phyloP scores from a whole-genome alignment of 30 jellyfish, hydroid and myxozoan genomes.

The Aurelia coerulea region DNA sequence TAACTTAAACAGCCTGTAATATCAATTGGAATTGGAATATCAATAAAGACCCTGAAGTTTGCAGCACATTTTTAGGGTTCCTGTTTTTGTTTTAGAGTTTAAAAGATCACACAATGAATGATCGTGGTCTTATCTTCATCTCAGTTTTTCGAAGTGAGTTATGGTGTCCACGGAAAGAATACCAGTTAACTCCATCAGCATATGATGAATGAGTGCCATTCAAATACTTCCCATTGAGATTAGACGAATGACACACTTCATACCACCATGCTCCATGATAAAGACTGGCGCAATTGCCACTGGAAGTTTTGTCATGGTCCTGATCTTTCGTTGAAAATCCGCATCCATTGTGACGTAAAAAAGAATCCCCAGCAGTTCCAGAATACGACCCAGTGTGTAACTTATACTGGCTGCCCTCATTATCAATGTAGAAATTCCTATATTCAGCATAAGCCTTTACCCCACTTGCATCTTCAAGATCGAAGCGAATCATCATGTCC shows the following conservation, averaged over 20 bases:
- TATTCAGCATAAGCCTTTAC: constrained; percentile 11
- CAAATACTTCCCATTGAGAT: constrained; percentile 15
- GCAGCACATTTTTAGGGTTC: no score
- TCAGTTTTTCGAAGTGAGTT: background rate
- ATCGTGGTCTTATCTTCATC: constrained; percentile 3
- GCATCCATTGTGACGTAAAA: background rate
- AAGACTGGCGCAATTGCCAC: background rate
- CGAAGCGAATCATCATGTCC: background rate
- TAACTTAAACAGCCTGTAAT: no score
- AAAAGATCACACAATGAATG: no score
- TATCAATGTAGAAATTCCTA: background rate
- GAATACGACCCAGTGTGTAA: background rate
- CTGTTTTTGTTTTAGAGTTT: no score
- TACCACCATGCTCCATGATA: constrained; percentile 32
- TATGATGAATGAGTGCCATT: constrained; percentile 9
- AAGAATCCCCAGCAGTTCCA: constrained; percentile 24
- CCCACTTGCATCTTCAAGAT: background rate
- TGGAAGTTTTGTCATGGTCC: background rate
- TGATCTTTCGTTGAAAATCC: background rate
- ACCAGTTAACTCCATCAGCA: constrained; percentile 8
- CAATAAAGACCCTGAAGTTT: no score
- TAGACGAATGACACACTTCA: background rate
- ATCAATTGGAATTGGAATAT: no score
- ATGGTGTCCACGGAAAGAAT: background rate
- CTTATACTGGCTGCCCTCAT: background rate